Evolutionary conservation across 2,113 vertebrate genomes (phyloP).

Genomic region (Eulacestoma nigropectus): DNA sequence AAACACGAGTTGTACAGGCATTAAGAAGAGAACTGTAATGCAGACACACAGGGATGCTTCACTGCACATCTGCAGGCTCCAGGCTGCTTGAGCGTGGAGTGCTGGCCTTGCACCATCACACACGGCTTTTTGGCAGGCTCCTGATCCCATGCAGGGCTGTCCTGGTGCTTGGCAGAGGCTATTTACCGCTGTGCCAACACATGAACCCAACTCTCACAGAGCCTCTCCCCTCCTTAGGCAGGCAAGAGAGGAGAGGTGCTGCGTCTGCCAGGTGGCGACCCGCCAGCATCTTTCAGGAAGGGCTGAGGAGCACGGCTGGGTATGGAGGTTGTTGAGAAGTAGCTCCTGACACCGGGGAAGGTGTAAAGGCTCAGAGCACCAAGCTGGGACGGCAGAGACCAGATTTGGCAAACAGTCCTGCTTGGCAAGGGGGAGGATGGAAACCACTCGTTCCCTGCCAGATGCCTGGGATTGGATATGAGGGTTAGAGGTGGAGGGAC

Average conservation of each 20-base stretch:
- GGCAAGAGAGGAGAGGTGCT: not conserved
- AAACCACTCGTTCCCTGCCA: not conserved
- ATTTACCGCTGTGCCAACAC: not conserved
- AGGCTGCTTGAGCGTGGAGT: rapidly evolving
- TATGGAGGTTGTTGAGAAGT: not conserved
- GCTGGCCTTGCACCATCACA: not conserved
- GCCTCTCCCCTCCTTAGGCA: rapidly evolving
- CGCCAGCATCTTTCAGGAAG: not conserved
- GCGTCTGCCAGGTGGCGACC: not conserved
- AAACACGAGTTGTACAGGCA: not conserved
- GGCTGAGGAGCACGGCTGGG: not conserved
- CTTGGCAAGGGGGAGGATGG: not conserved
- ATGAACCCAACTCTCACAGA: not conserved
- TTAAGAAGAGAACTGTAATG: not conserved
- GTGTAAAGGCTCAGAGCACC: not conserved
- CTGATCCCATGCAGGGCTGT: not conserved
- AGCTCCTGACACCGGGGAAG: not conserved
- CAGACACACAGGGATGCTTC: not conserved
- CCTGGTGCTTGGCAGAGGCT: not conserved
- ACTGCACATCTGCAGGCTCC: not conserved
- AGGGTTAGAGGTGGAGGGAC: not conserved
- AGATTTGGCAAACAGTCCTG: not conserved
- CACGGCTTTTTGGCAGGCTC: not conserved
- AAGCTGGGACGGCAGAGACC: not conserved
- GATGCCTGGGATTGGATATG: not conserved